phyloP scores from a whole-genome alignment of 2,797 vertebrate species.

The Ciconia nigra region DNA sequence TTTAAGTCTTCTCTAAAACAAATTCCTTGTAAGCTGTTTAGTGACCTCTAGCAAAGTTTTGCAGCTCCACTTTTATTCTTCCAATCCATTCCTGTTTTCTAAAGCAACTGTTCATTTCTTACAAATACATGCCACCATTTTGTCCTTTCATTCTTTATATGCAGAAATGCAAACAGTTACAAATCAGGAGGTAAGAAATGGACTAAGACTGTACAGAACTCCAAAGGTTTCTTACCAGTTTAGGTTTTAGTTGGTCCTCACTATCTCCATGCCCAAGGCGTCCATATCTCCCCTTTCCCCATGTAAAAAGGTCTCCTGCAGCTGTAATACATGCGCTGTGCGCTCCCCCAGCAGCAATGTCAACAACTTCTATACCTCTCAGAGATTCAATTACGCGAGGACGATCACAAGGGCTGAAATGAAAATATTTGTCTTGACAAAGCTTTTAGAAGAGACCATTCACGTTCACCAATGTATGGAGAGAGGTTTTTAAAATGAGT shows the following conservation, averaged over 20 bases:
- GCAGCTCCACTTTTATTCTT: not conserved
- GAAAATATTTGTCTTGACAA: not conserved
- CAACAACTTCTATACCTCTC: constrained; percentile 93
- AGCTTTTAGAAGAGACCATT: not conserved
- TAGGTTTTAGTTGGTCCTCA: constrained; percentile 98
- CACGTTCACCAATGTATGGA: not conserved
- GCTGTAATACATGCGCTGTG: constrained; percentile 96
- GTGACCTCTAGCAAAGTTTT: not conserved
- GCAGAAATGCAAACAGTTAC: not conserved
- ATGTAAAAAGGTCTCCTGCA: constrained; percentile 95
- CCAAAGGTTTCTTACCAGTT: constrained; percentile 80
- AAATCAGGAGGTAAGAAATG: not conserved
- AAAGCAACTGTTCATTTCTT: not conserved
- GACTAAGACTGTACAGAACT: not conserved
- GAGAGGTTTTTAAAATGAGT: not conserved
- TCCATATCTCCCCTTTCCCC: constrained; percentile 97
- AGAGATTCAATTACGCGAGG: constrained; percentile 97
- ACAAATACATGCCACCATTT: not conserved
- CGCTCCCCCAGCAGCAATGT: constrained; percentile 94
- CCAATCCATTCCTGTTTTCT: not conserved
- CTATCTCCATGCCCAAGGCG: constrained; percentile 96
- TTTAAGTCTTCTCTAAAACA: not conserved
- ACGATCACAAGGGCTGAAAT: constrained; percentile 91
- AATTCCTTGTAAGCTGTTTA: not conserved
- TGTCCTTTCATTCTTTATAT: not conserved